phyloP scores from a whole-genome alignment of 2,797 vertebrate species.

The Acanthurus tractus region DNA sequence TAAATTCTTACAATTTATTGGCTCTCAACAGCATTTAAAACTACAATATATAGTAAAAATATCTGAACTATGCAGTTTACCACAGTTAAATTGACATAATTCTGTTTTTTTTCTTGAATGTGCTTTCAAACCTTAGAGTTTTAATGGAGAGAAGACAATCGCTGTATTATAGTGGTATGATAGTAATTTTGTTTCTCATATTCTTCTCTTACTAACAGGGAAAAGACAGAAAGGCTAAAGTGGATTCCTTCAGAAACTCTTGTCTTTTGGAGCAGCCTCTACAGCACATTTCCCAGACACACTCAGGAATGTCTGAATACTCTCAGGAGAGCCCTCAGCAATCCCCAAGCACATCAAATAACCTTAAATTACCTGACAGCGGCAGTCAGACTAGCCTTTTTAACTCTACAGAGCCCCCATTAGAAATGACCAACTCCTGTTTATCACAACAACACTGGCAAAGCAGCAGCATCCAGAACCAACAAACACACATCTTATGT shows the following conservation, averaged over 20 bases:
- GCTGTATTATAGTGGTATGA: conserved; percentile 4
- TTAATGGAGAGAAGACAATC: conserved; percentile 7
- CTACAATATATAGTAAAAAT: conserved; percentile 8
- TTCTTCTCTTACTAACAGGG: conserved; percentile 74
- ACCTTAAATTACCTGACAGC: conserved; percentile 15
- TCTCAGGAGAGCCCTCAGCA: conserved; percentile 42
- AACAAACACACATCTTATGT: conserved; percentile 17
- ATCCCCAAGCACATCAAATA: conserved; percentile 16
- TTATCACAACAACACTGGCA: conserved; percentile 48
- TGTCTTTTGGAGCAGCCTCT: conserved; percentile 47
- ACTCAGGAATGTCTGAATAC: conserved; percentile 58
- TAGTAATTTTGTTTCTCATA: conserved; percentile 24
- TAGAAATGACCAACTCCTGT: conserved; percentile 45
- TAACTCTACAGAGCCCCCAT: conserved; percentile 25
- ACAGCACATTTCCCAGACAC: conserved; percentile 59
- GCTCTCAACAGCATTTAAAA: conserved; percentile 12
- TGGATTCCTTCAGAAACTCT: conserved; percentile 44
- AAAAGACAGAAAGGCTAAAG: conserved; percentile 27
- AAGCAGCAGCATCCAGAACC: conserved; percentile 12
- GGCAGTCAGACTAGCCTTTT: conserved; percentile 28
- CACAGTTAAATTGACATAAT: not conserved
- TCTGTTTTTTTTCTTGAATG: conserved; percentile 3
- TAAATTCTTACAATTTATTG: conserved; percentile 7
- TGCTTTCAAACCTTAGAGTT: not conserved
- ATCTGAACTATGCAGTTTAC: conserved; percentile 1